Percentiles rank a stretch among this genome's conserved stretches.
These are phyloP conservation scores for Cassiopea xamachana DNA, from an alignment of 30 jellyfish, hydroid and myxozoan species.

Conservation along the genomic window DNA sequence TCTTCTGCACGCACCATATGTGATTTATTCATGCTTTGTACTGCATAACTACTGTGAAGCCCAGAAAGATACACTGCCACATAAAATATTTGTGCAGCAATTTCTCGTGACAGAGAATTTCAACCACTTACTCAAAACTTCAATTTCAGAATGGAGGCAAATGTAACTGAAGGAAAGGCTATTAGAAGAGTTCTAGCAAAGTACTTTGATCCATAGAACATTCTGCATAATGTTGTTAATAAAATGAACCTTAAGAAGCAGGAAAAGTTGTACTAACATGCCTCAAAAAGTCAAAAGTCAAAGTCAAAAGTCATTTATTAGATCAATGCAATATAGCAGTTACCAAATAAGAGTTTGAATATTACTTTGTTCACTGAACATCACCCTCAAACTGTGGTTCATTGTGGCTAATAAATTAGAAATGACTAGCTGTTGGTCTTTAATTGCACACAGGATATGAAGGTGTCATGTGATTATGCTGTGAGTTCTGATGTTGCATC, in stretches of 20 bases:
- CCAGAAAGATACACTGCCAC: slow-evolving; percentile 2
- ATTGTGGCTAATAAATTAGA: neutral
- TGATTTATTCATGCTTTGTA: neutral
- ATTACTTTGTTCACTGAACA: neutral
- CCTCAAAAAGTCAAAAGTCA: neutral
- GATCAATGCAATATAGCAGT: too few species aligned
- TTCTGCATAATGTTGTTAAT: neutral
- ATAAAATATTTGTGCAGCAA: slow-evolving; percentile 2
- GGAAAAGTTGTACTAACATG: neutral
- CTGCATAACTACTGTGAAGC: slow-evolving; percentile 15
- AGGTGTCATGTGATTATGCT: neutral
- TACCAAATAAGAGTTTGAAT: neutral
- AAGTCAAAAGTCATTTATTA: too few species aligned
- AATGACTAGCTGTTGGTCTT: neutral
- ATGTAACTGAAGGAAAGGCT: slow-evolving; percentile 44
- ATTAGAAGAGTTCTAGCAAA: slow-evolving; percentile 30
- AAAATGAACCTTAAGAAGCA: neutral
- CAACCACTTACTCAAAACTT: slow-evolving; percentile 50
- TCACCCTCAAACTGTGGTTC: slow-evolving; percentile 14
- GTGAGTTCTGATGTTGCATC: neutral
- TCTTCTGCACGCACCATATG: too few species aligned
- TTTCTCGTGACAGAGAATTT: slow-evolving; percentile 26
- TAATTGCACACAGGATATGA: neutral
- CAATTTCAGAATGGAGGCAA: slow-evolving; percentile 8
- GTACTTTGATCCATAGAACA: slow-evolving; percentile 1